Evolutionary conservation across 2,888 invertebrate genomes (phyloP), one percentile per base, ranked within the genome.

Genomic region (Ecliptopera silaceata): DNA sequence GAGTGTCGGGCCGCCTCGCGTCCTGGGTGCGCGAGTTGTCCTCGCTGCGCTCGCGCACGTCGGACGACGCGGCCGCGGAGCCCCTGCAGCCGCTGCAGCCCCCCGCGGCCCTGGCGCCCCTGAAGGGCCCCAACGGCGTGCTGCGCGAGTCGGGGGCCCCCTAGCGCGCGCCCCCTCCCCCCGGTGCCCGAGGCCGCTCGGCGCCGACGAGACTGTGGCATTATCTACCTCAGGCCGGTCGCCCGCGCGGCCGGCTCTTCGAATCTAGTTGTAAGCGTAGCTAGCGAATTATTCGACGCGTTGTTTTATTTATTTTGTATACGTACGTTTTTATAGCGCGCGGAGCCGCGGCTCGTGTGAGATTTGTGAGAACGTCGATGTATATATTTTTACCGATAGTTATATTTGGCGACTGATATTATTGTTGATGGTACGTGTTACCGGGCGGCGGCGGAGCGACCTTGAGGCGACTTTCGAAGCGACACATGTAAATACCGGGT

Each of bases 21-120:
- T 88, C 88, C 63, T 91, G 91, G 91, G 90, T 90, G 72, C 89
- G 89, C 74, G 89, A 90, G 76, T 80, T 91, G 74, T 85, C 89
- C 18, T 86, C 88, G 60, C 83, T 88, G 74, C 86, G 88, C 57
- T 82, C 84, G 73, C 84, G 86, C 63, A 62, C 73, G 41, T 77
- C 80, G 17, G 82, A 85, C 76, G 87, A 86, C 80, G 87, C 86
- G 41, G 87, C 88, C 58, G 87, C 77, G 41, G 77, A 73, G 66
- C 70, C 77, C 42, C 69, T 77, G 66, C 78, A 77, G 70, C 77
- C 78, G 63, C 67, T 74, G 59, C 63, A 45, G 32, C 58, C 60
- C 46, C 49, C 62, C 12, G 54, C 53, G 47, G 51, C 61, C 45
- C 50, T 48, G 34, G 55, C 51, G 13, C 59, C 50, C 12, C 47